Conservation (phyloP, 2,797 vertebrate species). For the Lepilemur ruficaudatus region DNA sequence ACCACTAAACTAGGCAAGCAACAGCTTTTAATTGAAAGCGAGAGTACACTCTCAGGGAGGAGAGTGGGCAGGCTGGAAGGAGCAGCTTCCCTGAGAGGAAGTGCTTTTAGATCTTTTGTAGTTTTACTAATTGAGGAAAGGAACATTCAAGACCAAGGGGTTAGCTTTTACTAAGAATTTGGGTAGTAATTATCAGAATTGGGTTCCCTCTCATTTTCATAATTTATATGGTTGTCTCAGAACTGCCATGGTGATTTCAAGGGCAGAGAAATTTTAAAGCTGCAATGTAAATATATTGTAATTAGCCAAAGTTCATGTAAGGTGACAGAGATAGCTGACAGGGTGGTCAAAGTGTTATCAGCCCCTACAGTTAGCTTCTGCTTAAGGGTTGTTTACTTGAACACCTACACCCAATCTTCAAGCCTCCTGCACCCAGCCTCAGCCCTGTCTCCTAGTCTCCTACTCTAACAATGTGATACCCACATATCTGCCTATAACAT, state of each 20-base stretch:
- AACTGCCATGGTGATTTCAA: not conserved
- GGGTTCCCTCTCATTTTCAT: not conserved
- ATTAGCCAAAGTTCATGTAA: not conserved
- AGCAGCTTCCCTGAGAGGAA: not conserved
- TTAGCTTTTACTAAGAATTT: not conserved
- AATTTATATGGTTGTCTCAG: not conserved
- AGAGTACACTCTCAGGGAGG: not conserved
- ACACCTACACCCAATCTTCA: not conserved
- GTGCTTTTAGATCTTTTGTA: not conserved
- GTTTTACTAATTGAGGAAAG: not conserved
- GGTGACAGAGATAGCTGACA: not conserved
- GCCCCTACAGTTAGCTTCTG: not conserved
- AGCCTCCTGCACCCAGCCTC: not conserved
- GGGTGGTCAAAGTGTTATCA: not conserved
- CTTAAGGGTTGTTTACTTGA: not conserved
- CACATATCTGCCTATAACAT: not conserved
- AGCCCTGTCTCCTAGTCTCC: not conserved
- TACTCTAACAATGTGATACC: not conserved
- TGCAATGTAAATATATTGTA: not conserved
- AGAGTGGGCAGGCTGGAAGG: not conserved
- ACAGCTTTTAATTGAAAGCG: not conserved
- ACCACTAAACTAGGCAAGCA: not conserved
- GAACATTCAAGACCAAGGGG: not conserved
- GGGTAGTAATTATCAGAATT: not conserved
- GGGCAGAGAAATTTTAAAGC: not conserved